Base-by-base conservation (phyloP, 1,140 invertebrate species). In the Helicorthomorpha holstii region DNA sequence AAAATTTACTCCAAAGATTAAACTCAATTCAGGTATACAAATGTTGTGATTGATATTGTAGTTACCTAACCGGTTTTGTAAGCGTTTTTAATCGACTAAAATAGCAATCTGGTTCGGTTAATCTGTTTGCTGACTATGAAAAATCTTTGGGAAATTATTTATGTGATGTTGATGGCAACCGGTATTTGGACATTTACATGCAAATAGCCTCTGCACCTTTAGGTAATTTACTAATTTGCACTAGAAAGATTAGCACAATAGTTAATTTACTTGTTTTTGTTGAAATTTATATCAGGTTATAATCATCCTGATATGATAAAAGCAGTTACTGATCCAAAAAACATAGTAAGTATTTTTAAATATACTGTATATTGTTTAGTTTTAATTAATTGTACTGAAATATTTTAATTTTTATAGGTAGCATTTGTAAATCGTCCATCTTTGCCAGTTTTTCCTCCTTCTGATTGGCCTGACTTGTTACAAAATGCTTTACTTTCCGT, bases 151-250 rank as follows among this genome's bases (percentile, higher is more conserved):
- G 95, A 38, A 99, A 98, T 69, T 99, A 97, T 66, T 69, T 98
- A 47, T 79, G 82, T n/a, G 95, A 98, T 70, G 91, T 84, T 1
- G 94, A 98, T 70, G 92, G 89, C 12, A 93, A 93, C 64, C 65
- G 75, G 12, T 72, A 92, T 55, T 74, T 98, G 50, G 95, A 98
- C 71, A 73, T 91, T 22, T 98, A 83, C 66, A 94, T 85, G 51
- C 94, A 98, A 77, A 98, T 98, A 60, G 93, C 95, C 0, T 96
- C 93, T 1, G 72, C 97, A 57, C 94, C 95, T 1, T 65, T 98
- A 23, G 95, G 92, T 48, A 42, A 12, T 49, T 34, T 34, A 34
- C 7, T 34, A 34, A 7, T 34, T 16, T 34, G 29, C 7, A 34
- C 16, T 34, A 7, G 7, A 56, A 49, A 21, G 41, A 26, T 21